These are phyloP conservation scores for Umimayanthus kanabou DNA, from an alignment of 92 coral and sea anemone species.

Conservation along the genomic window DNA sequence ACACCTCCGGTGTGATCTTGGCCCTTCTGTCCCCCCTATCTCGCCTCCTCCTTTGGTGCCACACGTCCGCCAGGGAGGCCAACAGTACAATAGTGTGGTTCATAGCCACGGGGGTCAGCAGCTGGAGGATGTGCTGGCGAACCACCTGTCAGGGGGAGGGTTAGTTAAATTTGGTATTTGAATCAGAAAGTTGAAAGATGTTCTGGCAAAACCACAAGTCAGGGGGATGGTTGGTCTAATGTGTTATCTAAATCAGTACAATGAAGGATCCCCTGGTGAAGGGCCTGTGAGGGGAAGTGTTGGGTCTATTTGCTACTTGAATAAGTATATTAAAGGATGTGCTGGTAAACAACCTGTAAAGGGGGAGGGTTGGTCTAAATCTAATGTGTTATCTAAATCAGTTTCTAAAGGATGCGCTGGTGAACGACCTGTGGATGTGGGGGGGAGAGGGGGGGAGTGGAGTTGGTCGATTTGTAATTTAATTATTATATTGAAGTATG, in stretches of 20 bases:
- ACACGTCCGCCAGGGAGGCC: slow-evolving; percentile 97
- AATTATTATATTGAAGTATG: no score
- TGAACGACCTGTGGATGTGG: no score
- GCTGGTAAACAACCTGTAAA: no score
- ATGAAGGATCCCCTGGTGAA: no score
- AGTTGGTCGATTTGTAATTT: no score
- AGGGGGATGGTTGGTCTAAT: neutral
- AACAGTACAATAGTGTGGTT: slow-evolving; percentile 91
- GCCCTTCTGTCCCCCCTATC: slow-evolving; percentile 57
- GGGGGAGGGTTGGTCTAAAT: slow-evolving; percentile 61
- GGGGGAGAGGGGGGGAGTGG: no score
- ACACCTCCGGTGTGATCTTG: slow-evolving; percentile 66
- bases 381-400: neutral
- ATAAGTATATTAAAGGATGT: no score
- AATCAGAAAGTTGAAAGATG: neutral
- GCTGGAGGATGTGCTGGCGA: slow-evolving; percentile 90
- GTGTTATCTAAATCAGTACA: neutral
- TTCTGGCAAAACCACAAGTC: neutral
- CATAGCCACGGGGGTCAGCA: slow-evolving; percentile 94
- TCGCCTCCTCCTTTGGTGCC: slow-evolving; percentile 88
- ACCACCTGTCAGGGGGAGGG: slow-evolving; percentile 64
- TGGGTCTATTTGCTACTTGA: no score
- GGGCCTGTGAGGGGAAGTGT: neutral
- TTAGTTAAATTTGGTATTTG: neutral
- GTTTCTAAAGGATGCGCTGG: no score